Base-by-base conservation (phyloP, 2,113 vertebrate genomes). In the Carlito syrichta region DNA sequence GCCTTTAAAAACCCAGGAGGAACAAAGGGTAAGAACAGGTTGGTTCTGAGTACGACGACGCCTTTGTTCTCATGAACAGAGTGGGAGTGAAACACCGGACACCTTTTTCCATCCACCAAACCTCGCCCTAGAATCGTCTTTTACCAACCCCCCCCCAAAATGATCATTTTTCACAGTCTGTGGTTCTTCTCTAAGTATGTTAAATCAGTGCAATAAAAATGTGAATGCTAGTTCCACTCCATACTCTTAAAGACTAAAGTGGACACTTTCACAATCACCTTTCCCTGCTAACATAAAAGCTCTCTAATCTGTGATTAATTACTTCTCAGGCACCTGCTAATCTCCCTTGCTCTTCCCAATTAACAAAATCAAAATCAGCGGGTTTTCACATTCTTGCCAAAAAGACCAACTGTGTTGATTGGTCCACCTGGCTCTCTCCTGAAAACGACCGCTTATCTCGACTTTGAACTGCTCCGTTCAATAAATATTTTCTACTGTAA, bases 251-350 rank as follows among this genome's bases (percentile, higher is more conserved):
- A 83, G 40, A 90, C 0, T 95, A 32, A 92, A 97, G 71, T 83
- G 81, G 90, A 69, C 87, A 84, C 85, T 86, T 93, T 50, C 38
- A 84, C 69, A 91, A 35, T 94, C 94, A 94, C 78, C 83, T 88
- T 74, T 77, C 10, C 30, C 43, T 30, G 16, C 62, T 10, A 40
- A 66, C 73, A 89, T 73, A 92, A 95, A 88, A 87, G 79, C 69
- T 43, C 45, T 56, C 62, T 40, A 92, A 62, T 58, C 93, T 3
- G 0, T 76, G 69, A 89, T 90, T 96, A 94, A 93, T 94, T 73
- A 78, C 62, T 94, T 82, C 82, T 62, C 92, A 20, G 94, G 86
- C 52, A 89, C 78, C 78, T 93, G 91, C 30, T 95, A 60, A 91
- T 89, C 96, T 68, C 77, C 56, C 22, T 48, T 6, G 23, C 82